phyloP scores from a whole-genome alignment of 30 jellyfish, hydroid and myxozoan genomes.

The Nemopilema nomurai region DNA sequence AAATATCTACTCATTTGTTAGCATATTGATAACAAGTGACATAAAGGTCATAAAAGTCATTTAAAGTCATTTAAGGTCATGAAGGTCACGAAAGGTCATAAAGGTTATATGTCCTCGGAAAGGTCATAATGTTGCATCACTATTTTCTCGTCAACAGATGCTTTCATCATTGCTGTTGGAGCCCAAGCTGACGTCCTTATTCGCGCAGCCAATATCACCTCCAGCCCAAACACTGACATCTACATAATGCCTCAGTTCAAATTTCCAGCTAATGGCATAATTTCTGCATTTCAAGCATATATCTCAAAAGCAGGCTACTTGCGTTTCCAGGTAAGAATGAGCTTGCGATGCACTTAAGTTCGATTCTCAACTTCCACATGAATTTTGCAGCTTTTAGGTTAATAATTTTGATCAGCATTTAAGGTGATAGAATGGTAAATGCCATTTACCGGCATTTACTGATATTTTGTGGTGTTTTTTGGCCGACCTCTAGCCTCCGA shows the following conservation, averaged over 20 bases:
- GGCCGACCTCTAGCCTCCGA: too few relatives aligned
- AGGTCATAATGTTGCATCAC: too few relatives aligned
- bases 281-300: constrained; percentile 55
- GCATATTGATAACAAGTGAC: too few relatives aligned
- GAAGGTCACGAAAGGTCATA: too few relatives aligned
- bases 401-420: too few relatives aligned
- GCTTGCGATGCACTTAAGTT: neutral
- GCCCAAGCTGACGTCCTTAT: constrained; percentile 7
- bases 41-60: too few relatives aligned
- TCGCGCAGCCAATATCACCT: constrained; percentile 17
- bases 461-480: too few relatives aligned
- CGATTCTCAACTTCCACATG: neutral
- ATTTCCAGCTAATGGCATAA: constrained; percentile 45
- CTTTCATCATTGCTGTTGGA: constrained; percentile 34
- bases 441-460: too few relatives aligned
- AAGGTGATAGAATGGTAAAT: too few relatives aligned
- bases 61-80: too few relatives aligned
- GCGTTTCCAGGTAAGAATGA: constrained; percentile 45
- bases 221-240: constrained; percentile 44
- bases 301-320: constrained; percentile 46
- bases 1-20: too few relatives aligned
- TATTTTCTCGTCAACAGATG: constrained; percentile 44
- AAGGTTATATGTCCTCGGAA: too few relatives aligned
- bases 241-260: constrained; percentile 48
- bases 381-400: neutral